Percentiles rank a stretch among this genome's conserved stretches.
phyloP scores from a whole-genome alignment of 2,113 vertebrate species.

The Oncorhynchus tshawytscha region DNA sequence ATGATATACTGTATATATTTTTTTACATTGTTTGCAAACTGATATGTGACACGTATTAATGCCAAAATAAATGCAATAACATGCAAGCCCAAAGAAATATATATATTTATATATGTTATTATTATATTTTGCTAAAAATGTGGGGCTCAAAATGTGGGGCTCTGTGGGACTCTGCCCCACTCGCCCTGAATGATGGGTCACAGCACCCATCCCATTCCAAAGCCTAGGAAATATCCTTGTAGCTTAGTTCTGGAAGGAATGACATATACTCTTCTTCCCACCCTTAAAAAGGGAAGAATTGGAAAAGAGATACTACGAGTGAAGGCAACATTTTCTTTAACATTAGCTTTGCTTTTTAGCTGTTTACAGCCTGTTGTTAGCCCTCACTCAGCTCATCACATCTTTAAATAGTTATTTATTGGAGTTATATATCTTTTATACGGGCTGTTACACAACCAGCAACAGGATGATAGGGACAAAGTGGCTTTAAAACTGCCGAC shows the following conservation, averaged over 20 bases:
- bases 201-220: too few species aligned
- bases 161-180: too few species aligned
- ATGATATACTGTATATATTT: too few species aligned
- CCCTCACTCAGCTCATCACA: conserved; percentile 48
- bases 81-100: too few species aligned
- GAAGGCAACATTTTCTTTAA: conserved; percentile 82
- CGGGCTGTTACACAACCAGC: conserved; percentile 85
- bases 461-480: conserved; percentile 85
- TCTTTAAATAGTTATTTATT: conserved; percentile 89
- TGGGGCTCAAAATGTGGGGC: too few species aligned
- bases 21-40: too few species aligned
- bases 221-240: neutral
- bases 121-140: too few species aligned
- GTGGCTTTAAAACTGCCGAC: conserved; percentile 79
- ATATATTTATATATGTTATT: too few species aligned
- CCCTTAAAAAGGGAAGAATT: conserved; percentile 61
- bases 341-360: conserved; percentile 84
- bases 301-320: conserved; percentile 27
- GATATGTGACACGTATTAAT: too few species aligned
- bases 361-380: conserved; percentile 73
- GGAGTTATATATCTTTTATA: conserved; percentile 69
- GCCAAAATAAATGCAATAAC: too few species aligned
- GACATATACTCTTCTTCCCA: conserved; percentile 42
- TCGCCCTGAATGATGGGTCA: too few species aligned
- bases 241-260: neutral